Evolutionary conservation across 2,888 invertebrate genomes (phyloP).

Genomic region (Hanleya hanleyi): DNA sequence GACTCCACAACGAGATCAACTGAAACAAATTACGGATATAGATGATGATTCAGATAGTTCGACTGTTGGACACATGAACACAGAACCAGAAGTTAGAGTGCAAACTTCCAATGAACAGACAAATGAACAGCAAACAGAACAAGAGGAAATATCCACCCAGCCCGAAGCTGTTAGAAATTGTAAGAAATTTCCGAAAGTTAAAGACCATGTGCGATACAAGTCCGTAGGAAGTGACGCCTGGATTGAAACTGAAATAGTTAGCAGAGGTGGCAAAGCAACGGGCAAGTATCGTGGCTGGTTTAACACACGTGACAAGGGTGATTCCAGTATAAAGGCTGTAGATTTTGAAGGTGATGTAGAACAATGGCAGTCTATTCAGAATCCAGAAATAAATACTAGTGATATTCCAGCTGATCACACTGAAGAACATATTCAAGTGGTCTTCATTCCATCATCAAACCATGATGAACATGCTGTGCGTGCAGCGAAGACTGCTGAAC

Average conservation of each 20-base stretch:
- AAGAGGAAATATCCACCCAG: no score
- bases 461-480: no score
- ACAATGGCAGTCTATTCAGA: neutral
- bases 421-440: no score
- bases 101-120: no score
- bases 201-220: neutral
- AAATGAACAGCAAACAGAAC: no score
- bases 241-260: constrained; percentile 2
- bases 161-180: no score
- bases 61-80: no score
- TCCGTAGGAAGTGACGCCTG: neutral
- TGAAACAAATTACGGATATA: no score
- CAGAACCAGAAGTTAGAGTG: no score
- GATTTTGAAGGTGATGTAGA: constrained; percentile 12
- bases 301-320: neutral
- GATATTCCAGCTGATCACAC: neutral
- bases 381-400: neutral
- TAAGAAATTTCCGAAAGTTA: constrained; percentile 17
- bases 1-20: no score
- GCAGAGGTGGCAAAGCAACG: constrained; percentile 12
- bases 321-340: neutral
- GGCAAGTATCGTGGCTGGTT: constrained; percentile 7
- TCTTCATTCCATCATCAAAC: neutral
- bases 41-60: no score
- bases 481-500: neutral